Base-by-base conservation (phyloP, 2,797 vertebrate genomes). In the Leptoclinus maculatus region DNA sequence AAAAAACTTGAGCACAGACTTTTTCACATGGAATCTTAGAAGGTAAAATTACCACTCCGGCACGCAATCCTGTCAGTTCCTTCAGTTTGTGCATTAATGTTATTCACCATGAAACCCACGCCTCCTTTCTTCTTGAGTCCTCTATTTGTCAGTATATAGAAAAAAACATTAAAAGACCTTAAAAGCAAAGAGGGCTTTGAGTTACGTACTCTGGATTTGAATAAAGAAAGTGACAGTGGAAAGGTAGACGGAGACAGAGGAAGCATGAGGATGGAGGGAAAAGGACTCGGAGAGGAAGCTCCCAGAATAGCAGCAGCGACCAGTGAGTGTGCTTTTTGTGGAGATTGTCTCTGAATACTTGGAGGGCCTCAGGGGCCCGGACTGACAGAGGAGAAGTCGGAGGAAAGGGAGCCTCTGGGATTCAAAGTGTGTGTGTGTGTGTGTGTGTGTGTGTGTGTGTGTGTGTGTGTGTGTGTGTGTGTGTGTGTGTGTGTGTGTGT, bases 331-430 rank as follows among this genome's bases (percentile, higher is more conserved):
- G 87, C 92, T 94, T 92, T 91, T 91, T 93, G 85, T 91, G 89
- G 88, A 88, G 80, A 84, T 90, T 79, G 89, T 82, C 87, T 88
- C 80, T 84, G 83, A 94, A 95, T 95, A 87, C 90, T 91, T 93
- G 87, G 88, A 91, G 92, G 88, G 89, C 88, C 86, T 91, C 53
- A 25, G 88, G 80, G 87, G 87, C 84, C 80, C 82, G 84, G 88
- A 87, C 87, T 82, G 90, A 89, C 89, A 92, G 91, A 89, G 83
- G 89, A 92, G 88, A 92, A 78, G 65, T 71, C 2, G 16, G 73
- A 89, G 87, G 82, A 87, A 82, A 83, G 67, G 83, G 86, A 87
- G 86, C 84, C 76, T 82, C 71, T 54, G 71, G 63, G 80, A 80
- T 69, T 80, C 70, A 32, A 56, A 74, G 81, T 43, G 79, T 73